Evolutionary conservation across 2,113 vertebrate species (phyloP).

Genomic region (Piprites chloris): DNA sequence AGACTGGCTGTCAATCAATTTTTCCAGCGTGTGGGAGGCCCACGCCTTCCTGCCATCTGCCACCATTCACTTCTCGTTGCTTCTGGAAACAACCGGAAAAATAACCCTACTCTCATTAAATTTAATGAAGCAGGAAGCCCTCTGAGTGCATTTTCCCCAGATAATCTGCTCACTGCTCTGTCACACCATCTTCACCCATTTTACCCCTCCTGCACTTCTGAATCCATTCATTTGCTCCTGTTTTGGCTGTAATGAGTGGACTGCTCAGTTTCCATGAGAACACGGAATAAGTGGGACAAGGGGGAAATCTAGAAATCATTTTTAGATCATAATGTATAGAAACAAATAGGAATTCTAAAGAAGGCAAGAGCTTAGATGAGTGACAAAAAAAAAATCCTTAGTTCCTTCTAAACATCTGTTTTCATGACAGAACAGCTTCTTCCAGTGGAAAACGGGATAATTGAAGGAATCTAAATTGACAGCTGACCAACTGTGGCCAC

Average conservation of each 20-base stretch:
- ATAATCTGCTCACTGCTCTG: neutral
- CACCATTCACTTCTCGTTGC: neutral
- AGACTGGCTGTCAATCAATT: neutral
- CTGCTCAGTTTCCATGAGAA: neutral
- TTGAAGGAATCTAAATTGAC: neutral
- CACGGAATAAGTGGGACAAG: neutral
- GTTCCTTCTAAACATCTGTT: neutral
- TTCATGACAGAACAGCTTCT: neutral
- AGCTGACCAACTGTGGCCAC: neutral
- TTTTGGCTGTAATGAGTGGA: neutral
- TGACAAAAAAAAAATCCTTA: neutral
- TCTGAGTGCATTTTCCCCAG: neutral
- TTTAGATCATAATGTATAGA: neutral
- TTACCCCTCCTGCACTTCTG: neutral
- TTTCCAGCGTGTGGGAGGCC: neutral
- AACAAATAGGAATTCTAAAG: neutral
- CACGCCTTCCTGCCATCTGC: conserved; percentile 14
- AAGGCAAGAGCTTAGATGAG: neutral
- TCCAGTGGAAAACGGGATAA: neutral
- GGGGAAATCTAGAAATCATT: neutral
- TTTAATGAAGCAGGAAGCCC: neutral
- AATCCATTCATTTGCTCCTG: neutral
- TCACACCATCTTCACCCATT: neutral
- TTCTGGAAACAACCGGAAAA: conserved; percentile 5
- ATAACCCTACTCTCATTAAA: neutral